Percentiles rank a stretch among this genome's conserved stretches.
Conservation (phyloP, 2,888 invertebrate species). For the Pachymerium ferrugineum region DNA sequence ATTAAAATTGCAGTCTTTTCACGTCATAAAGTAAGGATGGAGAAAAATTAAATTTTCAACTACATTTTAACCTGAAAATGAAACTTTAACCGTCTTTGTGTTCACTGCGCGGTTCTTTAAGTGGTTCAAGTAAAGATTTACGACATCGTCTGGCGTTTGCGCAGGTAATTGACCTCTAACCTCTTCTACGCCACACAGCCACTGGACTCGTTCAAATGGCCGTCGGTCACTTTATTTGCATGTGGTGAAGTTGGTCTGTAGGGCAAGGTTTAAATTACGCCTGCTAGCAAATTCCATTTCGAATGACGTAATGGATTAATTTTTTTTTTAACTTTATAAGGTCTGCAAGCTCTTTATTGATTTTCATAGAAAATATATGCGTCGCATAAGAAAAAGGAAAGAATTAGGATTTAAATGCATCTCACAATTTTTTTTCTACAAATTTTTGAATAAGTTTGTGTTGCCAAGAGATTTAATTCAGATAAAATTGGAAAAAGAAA, state of each 20-base stretch:
- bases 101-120: background rate
- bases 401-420: background rate
- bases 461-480: background rate
- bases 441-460: background rate
- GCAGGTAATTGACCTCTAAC: constrained; percentile 10
- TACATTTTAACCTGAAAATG: background rate
- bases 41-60: background rate
- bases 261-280: too few relatives aligned
- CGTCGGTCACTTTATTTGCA: background rate
- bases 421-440: background rate
- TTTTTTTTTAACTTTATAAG: background rate
- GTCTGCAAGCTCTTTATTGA: background rate
- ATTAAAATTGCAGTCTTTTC: too few relatives aligned
- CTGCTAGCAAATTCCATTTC: too few relatives aligned
- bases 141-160: background rate
- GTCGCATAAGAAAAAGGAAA: too few relatives aligned
- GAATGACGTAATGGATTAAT: background rate
- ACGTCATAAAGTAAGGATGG: background rate
- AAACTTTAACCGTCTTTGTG: background rate
- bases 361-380: too few relatives aligned
- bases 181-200: too few relatives aligned
- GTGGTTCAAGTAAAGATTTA: background rate
- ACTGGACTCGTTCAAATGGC: background rate
- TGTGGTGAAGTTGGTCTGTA: too few relatives aligned
- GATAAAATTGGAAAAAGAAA: background rate